Evolutionary conservation across 2,797 vertebrate genomes (phyloP).

Genomic region (Enteromius fasciolatus): DNA sequence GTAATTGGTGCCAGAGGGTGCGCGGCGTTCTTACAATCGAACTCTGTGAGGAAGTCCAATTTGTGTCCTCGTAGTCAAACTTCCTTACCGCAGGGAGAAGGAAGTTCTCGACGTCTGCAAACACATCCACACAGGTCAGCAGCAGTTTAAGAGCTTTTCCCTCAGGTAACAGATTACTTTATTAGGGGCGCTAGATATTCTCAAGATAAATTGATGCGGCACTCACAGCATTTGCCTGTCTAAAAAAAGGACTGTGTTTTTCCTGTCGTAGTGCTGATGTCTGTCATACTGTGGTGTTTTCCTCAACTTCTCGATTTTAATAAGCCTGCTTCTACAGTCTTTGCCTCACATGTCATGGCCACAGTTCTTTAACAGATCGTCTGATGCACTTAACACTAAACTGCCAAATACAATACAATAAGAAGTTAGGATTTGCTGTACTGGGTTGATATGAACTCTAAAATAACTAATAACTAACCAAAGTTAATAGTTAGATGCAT

Average conservation of each 20-base stretch:
- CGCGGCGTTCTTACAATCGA: slow-evolving; percentile 1
- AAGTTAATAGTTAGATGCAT: neutral
- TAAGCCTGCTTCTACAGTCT: neutral
- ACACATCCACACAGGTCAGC: slow-evolving; percentile 44
- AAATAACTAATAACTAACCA: neutral
- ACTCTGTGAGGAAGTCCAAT: slow-evolving; percentile 36
- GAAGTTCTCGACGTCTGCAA: slow-evolving; percentile 34
- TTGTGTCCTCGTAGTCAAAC: slow-evolving; percentile 3
- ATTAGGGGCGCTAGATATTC: slow-evolving; percentile 3
- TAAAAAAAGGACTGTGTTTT: slow-evolving; percentile 8
- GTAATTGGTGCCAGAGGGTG: slow-evolving; percentile 36
- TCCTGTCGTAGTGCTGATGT: neutral
- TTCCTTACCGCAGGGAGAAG: slow-evolving; percentile 24
- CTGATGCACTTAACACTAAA: slow-evolving; percentile 12
- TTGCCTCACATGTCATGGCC: neutral
- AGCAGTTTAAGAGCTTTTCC: slow-evolving; percentile 41
- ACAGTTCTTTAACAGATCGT: neutral
- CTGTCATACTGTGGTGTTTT: slow-evolving; percentile 2
- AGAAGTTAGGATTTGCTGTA: neutral
- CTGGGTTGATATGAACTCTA: neutral
- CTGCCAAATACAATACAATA: neutral
- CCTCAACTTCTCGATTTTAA: neutral
- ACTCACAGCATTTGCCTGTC: slow-evolving; percentile 13
- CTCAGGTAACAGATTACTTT: slow-evolving; percentile 38
- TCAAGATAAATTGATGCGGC: slow-evolving; percentile 12